Conservation (phyloP, 2,797 vertebrate genomes). For the Cheirogaleus major region DNA sequence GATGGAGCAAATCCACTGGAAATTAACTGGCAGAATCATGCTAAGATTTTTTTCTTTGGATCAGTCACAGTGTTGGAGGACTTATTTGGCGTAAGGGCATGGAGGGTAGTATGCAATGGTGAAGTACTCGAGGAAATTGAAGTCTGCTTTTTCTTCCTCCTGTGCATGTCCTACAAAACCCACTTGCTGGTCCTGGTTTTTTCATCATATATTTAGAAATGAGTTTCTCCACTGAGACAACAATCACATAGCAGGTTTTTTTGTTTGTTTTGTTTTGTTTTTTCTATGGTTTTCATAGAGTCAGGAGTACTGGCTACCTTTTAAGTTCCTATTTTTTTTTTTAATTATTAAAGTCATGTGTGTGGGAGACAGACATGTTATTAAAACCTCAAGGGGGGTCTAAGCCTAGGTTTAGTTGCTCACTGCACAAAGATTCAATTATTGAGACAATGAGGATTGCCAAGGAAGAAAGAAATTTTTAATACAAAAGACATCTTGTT, state of each 20-base stretch:
- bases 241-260: neutral
- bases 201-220: neutral
- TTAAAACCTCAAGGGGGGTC: neutral
- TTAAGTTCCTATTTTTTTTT: neutral
- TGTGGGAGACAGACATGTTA: neutral
- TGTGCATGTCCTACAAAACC: neutral
- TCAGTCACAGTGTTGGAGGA: neutral
- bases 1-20: neutral
- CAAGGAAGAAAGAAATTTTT: neutral
- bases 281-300: neutral
- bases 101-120: no score
- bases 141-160: neutral
- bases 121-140: neutral
- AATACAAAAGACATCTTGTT: neutral
- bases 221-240: constrained; percentile 9
- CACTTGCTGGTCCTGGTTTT: neutral
- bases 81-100: neutral
- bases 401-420: neutral
- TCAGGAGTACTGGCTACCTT: neutral
- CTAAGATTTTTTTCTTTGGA: neutral
- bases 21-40: neutral
- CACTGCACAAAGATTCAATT: neutral
- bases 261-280: neutral
- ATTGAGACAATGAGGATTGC: neutral
- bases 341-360: no score